Conservation (phyloP, 2,797 vertebrate genomes). For the Danio albolineatus region DNA sequence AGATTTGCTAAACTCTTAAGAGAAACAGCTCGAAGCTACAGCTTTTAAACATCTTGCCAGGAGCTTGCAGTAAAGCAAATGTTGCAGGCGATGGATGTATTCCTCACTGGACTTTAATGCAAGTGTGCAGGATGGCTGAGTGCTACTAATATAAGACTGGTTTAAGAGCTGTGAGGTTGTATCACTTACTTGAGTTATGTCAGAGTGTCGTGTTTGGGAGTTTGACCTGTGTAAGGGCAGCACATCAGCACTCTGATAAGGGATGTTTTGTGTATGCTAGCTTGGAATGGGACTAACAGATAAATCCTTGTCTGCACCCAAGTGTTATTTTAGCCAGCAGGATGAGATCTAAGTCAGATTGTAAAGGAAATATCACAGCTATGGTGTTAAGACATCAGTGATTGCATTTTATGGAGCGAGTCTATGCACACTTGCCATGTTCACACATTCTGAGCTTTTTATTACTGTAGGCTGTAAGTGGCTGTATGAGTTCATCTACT, state of each 20-base stretch:
- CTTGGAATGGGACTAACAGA: conserved; percentile 15
- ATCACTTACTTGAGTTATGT: conserved; percentile 11
- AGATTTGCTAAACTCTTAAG: conserved; percentile 51
- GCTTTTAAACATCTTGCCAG: conserved; percentile 26
- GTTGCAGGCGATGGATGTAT: neutral
- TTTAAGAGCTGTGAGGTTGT: conserved; percentile 4
- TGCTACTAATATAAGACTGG: conserved; percentile 38
- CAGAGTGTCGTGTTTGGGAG: conserved; percentile 11
- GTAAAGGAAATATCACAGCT: conserved; percentile 18
- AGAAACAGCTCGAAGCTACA: conserved; percentile 5
- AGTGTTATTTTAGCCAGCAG: conserved; percentile 18
- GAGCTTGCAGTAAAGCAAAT: conserved; percentile 31
- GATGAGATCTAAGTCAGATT: conserved; percentile 22
- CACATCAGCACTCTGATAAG: conserved; percentile 8
- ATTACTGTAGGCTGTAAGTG: neutral
- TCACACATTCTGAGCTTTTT: conserved; percentile 8
- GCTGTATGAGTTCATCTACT: neutral
- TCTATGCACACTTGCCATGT: neutral
- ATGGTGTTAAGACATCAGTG: neutral
- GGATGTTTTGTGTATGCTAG: conserved; percentile 24
- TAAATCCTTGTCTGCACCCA: conserved; percentile 23
- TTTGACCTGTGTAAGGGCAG: conserved; percentile 12
- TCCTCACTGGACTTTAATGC: neutral
- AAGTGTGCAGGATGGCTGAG: neutral
- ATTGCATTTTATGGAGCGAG: conserved; percentile 5